These are phyloP conservation scores for Drepana arcuata DNA, from an alignment of 1,140 invertebrate genomes.

Conservation along the genomic window DNA sequence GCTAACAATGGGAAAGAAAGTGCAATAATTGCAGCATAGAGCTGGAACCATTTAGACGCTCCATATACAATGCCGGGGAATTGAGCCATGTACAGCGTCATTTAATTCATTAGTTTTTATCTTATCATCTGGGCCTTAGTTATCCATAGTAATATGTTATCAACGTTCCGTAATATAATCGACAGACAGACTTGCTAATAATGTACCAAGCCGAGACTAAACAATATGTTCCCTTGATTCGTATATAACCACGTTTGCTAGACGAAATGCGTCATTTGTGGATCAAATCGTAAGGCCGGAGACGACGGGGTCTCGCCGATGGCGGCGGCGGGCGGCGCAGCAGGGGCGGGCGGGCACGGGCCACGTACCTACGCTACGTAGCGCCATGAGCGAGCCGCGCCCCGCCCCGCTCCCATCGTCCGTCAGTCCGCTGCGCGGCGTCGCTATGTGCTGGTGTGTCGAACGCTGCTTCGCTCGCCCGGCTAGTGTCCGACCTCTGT, in stretches of 20 bases:
- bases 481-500: slow-evolving; percentile 57
- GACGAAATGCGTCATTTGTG: too few species aligned
- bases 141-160: too few species aligned
- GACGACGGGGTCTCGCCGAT: slow-evolving; percentile 6
- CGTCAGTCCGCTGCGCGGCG: slow-evolving; percentile 52
- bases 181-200: too few species aligned
- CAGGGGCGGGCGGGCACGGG: slow-evolving; percentile 22
- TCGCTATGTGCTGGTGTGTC: slow-evolving; percentile 32
- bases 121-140: too few species aligned
- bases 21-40: slow-evolving; percentile 50
- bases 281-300: slow-evolving; percentile 10
- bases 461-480: slow-evolving; percentile 19
- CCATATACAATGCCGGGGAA: too few species aligned
- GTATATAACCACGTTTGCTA: too few species aligned
- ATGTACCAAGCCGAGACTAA: too few species aligned
- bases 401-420: slow-evolving; percentile 15
- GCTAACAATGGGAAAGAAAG: slow-evolving; percentile 64
- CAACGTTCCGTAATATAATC: too few species aligned
- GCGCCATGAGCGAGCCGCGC: slow-evolving; percentile 18
- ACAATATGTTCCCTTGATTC: too few species aligned
- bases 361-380: slow-evolving; percentile 20
- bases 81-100: too few species aligned
- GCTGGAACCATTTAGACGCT: slow-evolving; percentile 33
- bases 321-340: slow-evolving; percentile 37
- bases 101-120: too few species aligned